Evolutionary conservation across 1,140 invertebrate genomes (phyloP).

Genomic region (Apis florea): DNA sequence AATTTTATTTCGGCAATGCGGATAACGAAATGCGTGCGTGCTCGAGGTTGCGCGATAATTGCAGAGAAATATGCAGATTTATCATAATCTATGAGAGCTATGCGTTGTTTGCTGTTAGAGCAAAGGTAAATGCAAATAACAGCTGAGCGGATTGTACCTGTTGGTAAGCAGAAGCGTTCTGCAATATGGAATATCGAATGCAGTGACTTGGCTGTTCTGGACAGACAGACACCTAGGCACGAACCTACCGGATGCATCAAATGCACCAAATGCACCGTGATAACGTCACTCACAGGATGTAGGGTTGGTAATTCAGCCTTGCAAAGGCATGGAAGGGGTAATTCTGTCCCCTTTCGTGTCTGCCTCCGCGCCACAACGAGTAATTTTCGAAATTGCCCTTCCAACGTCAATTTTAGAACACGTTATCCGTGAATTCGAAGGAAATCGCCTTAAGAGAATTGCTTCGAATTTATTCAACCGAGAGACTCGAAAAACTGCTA

Average conservation of each 20-base stretch:
- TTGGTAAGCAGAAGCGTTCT: conserved; percentile 58
- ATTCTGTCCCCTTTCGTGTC: conserved; percentile 21
- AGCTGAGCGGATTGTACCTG: conserved; percentile 52
- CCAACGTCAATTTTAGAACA: conserved; percentile 42
- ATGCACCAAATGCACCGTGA: conserved; percentile 70
- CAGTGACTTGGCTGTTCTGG: conserved; percentile 66
- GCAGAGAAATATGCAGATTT: background rate
- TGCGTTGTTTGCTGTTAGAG: conserved; percentile 13
- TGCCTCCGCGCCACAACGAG: conserved; percentile 30
- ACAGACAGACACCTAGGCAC: conserved; percentile 65
- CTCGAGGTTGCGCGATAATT: too few relatives aligned
- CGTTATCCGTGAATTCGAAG: background rate
- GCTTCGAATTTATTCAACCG: background rate
- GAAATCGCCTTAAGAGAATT: background rate
- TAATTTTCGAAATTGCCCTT: conserved; percentile 64
- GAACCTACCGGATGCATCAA: conserved; percentile 65
- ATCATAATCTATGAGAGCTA: background rate
- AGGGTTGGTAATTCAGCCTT: conserved; percentile 61
- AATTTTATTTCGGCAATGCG: too few relatives aligned
- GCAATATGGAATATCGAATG: conserved; percentile 69
- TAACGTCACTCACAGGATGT: conserved; percentile 73
- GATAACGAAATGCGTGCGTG: too few relatives aligned
- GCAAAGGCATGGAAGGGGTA: conserved; percentile 47
- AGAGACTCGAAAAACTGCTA: too few relatives aligned
- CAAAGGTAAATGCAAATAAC: conserved; percentile 51